Evolutionary conservation across 1,140 invertebrate species (phyloP).

Genomic region (Calliopsis andreniformis): DNA sequence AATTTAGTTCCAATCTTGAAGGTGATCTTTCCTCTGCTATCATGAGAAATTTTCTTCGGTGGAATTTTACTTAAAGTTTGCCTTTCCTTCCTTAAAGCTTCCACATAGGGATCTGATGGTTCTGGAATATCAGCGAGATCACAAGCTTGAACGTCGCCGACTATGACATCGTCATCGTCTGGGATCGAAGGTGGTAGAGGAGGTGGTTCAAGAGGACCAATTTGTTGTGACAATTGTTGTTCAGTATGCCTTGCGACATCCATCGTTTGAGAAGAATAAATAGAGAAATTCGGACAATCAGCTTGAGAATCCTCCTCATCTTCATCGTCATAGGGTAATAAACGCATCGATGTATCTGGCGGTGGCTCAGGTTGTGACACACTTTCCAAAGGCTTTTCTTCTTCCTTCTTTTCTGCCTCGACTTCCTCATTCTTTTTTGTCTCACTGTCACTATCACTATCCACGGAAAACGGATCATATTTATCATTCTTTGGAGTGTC

Average conservation of each 20-base stretch:
- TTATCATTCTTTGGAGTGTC: slow-evolving; percentile 80
- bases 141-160: slow-evolving; percentile 74
- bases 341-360: slow-evolving; percentile 57
- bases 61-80: slow-evolving; percentile 76
- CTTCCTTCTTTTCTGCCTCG: slow-evolving; percentile 49
- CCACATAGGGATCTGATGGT: slow-evolving; percentile 75
- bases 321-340: slow-evolving; percentile 76
- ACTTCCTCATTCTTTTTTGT: slow-evolving; percentile 48
- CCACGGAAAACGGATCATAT: slow-evolving; percentile 84
- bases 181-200: slow-evolving; percentile 66
- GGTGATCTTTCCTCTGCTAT: slow-evolving; percentile 77
- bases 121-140: slow-evolving; percentile 74
- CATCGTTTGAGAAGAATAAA: slow-evolving; percentile 90
- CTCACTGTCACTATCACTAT: slow-evolving; percentile 76
- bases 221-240: slow-evolving; percentile 78
- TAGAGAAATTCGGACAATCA: slow-evolving; percentile 91
- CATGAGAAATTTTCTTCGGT: slow-evolving; percentile 76
- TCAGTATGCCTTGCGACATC: slow-evolving; percentile 85
- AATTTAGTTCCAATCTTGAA: slow-evolving; percentile 78
- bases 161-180: slow-evolving; percentile 73
- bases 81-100: slow-evolving; percentile 77
- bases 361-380: slow-evolving; percentile 24
- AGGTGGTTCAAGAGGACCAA: slow-evolving; percentile 74
- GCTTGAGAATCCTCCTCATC: slow-evolving; percentile 84
- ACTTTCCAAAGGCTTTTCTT: slow-evolving; percentile 45